Base-by-base conservation (phyloP, 2,888 invertebrate species). In the Thymelicus sylvestris region DNA sequence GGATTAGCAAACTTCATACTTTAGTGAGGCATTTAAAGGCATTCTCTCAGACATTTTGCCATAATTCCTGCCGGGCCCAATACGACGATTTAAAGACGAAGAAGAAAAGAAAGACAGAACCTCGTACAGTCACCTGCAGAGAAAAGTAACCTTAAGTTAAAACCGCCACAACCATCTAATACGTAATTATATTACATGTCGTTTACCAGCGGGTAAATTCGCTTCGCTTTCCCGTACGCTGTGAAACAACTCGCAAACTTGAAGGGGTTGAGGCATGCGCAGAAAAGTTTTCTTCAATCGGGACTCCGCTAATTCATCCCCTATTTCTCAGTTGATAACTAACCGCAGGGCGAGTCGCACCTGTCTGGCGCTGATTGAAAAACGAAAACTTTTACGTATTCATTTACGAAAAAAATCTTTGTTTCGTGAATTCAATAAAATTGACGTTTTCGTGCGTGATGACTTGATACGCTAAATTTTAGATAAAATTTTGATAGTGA, bases 211-310 rank as follows among this genome's bases (percentile, higher is more conserved):
- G 31, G 10, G 13, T 8, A 12, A 10, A 31, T 12, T 31, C 7
- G 13, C 59, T 7, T 59, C 38, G 6, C 15, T 39, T 38, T 38
- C 13, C n/a, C 38, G 39, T n/a, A 59, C 39, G 7, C 1, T 39
- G 39, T 59, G 24, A 59, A 39, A 59, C 57, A 38, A 59, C 7
- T 39, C 59, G 38, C 59, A 38, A 8, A 59, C 13, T 38, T 57
- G 39, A 60, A 71, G 52, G 70, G 70, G 70, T 85, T 79, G 65
- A 73, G 77, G 81, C 92, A 88, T 90, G 92, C 92, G 91, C 86
- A 80, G 74, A 73, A 75, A 75, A 78, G 71, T 75, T 76, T 73
- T 41, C 41, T 41, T 67, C 74, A 73, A 78, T 75, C 74, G 74
- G 81, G 80, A 80, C 78, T 81, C 12, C 6, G 7, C 44, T 79